phyloP scores from a whole-genome alignment of 2,888 invertebrate genomes.

The Drosophila sordidula region DNA sequence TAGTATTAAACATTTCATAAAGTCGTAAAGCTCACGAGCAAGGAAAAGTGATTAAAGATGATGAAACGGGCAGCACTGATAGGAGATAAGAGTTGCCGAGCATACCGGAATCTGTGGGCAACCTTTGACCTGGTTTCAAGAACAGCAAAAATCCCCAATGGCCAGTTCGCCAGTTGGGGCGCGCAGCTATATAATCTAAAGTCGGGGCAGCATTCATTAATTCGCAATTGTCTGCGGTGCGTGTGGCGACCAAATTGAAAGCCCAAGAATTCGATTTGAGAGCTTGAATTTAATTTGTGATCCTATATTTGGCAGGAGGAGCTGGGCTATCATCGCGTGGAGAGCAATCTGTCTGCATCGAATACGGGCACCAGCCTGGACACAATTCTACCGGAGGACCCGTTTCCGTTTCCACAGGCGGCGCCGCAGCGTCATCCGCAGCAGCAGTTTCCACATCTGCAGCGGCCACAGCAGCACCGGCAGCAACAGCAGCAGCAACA shows the following conservation, averaged over 20 bases:
- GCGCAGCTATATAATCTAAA: slow-evolving; percentile 40
- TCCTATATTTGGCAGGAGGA: slow-evolving; percentile 69
- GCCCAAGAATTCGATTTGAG: slow-evolving; percentile 1
- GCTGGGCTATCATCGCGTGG: slow-evolving; percentile 84
- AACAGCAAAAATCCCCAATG: slow-evolving; percentile 33
- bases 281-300: not conserved
- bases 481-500: slow-evolving; percentile 47
- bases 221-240: slow-evolving; percentile 43
- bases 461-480: slow-evolving; percentile 47
- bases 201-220: slow-evolving; percentile 42
- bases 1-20: not conserved
- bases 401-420: slow-evolving; percentile 79
- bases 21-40: not conserved
- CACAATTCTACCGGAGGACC: slow-evolving; percentile 84
- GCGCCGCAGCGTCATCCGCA: slow-evolving; percentile 65
- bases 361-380: slow-evolving; percentile 88
- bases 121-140: slow-evolving; percentile 56
- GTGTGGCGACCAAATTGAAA: not conserved
- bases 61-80: not conserved
- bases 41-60: not conserved
- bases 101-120: slow-evolving; percentile 16
- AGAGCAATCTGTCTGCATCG: slow-evolving; percentile 87
- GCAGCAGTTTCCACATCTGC: slow-evolving; percentile 46
- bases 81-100: slow-evolving; percentile 22
- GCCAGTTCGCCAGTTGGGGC: not conserved